Evolutionary conservation across 35 echinoderm and acorn worm genomes (phyloP).

Genomic region (Hemicentrotus pulcherrimus): DNA sequence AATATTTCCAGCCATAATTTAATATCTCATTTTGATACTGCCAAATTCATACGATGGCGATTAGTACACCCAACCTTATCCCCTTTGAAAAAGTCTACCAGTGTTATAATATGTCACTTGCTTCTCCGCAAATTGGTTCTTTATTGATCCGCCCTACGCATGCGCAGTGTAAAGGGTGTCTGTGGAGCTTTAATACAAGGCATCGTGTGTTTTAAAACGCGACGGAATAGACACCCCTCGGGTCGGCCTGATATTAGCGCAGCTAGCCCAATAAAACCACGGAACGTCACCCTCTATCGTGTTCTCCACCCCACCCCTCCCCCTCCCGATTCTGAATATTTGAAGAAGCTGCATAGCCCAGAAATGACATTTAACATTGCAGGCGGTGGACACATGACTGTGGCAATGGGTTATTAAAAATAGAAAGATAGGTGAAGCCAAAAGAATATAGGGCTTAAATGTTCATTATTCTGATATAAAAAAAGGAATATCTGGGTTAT

Average conservation of each 20-base stretch:
- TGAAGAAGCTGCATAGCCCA: not conserved
- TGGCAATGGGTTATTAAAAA: not conserved
- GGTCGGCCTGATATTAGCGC: not conserved
- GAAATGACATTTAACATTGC: not conserved
- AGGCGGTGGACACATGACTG: not conserved
- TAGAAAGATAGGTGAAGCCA: too few relatives aligned
- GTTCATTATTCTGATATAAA: too few relatives aligned
- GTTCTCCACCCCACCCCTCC: not conserved
- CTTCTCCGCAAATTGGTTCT: conserved; percentile 12
- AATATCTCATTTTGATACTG: conserved; percentile 41
- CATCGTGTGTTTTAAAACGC: not conserved
- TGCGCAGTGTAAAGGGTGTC: not conserved
- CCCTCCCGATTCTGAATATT: not conserved
- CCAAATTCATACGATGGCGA: conserved; percentile 28
- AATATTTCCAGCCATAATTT: conserved; percentile 14
- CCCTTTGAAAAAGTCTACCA: not conserved
- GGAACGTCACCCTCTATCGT: not conserved
- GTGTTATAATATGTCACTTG: conserved; percentile 15
- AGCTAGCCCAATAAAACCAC: conserved; percentile 6
- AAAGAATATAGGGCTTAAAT: too few relatives aligned
- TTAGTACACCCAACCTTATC: conserved; percentile 26
- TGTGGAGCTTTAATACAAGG: not conserved
- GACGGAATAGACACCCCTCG: not conserved
- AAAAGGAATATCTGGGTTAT: too few relatives aligned
- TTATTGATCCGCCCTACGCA: conserved; percentile 1